Evolutionary conservation across 2,797 vertebrate genomes (phyloP).

Genomic region (Dendrocincla fuliginosa): DNA sequence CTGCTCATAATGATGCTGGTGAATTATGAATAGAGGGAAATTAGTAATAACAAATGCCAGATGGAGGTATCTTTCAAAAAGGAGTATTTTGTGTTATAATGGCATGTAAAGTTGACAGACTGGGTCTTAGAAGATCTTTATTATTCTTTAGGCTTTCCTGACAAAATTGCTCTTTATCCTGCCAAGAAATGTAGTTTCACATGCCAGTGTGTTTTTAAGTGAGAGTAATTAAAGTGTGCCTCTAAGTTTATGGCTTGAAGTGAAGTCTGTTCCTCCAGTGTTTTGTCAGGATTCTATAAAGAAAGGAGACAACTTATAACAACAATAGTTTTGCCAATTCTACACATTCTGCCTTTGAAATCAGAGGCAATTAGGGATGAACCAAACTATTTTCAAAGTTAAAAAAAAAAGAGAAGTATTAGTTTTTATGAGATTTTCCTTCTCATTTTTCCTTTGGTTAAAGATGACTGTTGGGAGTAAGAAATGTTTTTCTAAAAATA

Average conservation of each 20-base stretch:
- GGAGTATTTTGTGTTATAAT: constrained; percentile 31
- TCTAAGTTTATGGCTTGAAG: constrained; percentile 40
- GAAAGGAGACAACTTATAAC: constrained; percentile 17
- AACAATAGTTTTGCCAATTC: constrained; percentile 30
- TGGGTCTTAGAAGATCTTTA: constrained; percentile 13
- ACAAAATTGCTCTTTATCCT: constrained; percentile 54
- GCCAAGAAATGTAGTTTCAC: constrained; percentile 50
- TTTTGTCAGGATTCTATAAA: constrained; percentile 45
- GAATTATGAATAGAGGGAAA: constrained; percentile 57
- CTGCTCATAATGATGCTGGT: constrained; percentile 6
- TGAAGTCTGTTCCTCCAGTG: not conserved
- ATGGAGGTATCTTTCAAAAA: constrained; percentile 50
- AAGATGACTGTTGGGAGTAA: not conserved
- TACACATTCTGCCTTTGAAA: constrained; percentile 19
- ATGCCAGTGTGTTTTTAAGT: constrained; percentile 32
- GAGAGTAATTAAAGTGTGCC: constrained; percentile 41
- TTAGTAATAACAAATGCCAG: constrained; percentile 51
- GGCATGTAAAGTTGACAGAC: constrained; percentile 34
- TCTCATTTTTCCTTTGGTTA: not conserved
- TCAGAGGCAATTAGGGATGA: constrained; percentile 18
- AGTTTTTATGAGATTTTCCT: not conserved
- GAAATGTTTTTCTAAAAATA: not conserved
- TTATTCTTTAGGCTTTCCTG: constrained; percentile 64
- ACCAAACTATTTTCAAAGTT: not conserved
- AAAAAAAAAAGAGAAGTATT: not conserved